A percentile compares a stretch with the other conserved stretches of the same genome.
Evolutionary conservation across 1,140 invertebrate species (phyloP).

Genomic region (Epicauta chinensis): DNA sequence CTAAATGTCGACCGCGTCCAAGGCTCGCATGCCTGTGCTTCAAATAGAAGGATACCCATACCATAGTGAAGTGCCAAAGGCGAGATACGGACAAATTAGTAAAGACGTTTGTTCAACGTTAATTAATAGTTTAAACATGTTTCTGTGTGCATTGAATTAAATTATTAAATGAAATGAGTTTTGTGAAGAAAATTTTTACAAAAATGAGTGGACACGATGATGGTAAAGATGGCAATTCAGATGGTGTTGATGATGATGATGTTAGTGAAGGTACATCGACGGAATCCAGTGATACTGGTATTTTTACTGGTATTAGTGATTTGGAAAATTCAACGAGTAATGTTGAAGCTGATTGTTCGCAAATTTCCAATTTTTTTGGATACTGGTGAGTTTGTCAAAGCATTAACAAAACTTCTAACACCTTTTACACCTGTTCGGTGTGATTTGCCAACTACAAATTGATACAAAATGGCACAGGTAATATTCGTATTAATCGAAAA

Average conservation of each 20-base stretch:
- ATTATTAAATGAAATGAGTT: conserved; percentile 31
- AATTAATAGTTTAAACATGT: too few relatives aligned
- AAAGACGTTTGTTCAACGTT: too few relatives aligned
- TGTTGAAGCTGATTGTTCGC: conserved; percentile 36
- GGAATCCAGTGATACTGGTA: conserved; percentile 35
- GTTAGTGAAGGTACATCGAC: conserved; percentile 32
- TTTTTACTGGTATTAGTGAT: conserved; percentile 34
- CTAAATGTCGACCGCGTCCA: conserved; percentile 18
- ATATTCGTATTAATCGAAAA: too few relatives aligned
- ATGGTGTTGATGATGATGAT: conserved; percentile 31
- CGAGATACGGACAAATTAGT: conserved; percentile 1
- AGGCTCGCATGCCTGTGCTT: conserved; percentile 31
- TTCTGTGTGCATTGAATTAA: conserved; percentile 5
- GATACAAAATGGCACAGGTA: too few relatives aligned
- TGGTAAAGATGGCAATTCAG: conserved; percentile 14
- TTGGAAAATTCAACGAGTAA: conserved; percentile 23
- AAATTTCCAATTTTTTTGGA: conserved; percentile 40
- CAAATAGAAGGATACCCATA: conserved; percentile 31
- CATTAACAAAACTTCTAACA: too few relatives aligned
- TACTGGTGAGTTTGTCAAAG: conserved; percentile 34
- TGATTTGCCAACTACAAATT: too few relatives aligned
- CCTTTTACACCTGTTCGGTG: too few relatives aligned
- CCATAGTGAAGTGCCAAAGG: conserved; percentile 23
- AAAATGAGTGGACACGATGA: conserved; percentile 24
- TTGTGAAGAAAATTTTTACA: conserved; percentile 35